A percentile compares a stretch with the other conserved stretches of the same genome.
These are phyloP conservation scores for Drosophila nr. fundita DNA, from an alignment of 2,888 invertebrate genomes.

Conservation along the genomic window DNA sequence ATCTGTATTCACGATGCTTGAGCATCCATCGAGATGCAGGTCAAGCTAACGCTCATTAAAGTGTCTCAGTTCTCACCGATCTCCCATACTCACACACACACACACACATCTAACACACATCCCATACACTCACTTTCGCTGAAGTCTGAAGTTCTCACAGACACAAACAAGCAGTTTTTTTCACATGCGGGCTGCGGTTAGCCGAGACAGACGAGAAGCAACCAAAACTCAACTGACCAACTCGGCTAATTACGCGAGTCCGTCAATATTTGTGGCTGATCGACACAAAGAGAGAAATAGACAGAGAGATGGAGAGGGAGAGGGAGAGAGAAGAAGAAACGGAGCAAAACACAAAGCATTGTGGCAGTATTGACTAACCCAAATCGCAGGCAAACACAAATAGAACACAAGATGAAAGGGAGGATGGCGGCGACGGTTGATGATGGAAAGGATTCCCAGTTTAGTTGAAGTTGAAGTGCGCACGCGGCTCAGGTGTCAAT, in stretches of 20 bases:
- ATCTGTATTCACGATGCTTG: constrained; percentile 13
- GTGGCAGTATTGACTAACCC: constrained; percentile 60
- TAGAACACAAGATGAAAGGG: constrained; percentile 54
- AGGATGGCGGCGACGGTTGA: constrained; percentile 33
- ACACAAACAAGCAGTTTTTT: constrained; percentile 36
- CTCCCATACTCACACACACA: not conserved
- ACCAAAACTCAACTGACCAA: constrained; percentile 10
- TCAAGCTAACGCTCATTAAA: constrained; percentile 25
- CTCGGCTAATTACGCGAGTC: constrained; percentile 58
- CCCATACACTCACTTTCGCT: constrained; percentile 22
- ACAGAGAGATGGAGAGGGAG: not conserved
- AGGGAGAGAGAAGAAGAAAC: constrained; percentile 18
- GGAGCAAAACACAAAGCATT: constrained; percentile 42
- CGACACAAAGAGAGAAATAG: not conserved
- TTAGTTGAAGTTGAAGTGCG: constrained; percentile 58
- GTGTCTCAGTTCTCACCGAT: constrained; percentile 28
- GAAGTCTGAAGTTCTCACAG: constrained; percentile 9
- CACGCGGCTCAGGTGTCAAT: constrained; percentile 75
- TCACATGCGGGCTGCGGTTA: constrained; percentile 71
- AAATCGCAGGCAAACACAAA: constrained; percentile 52
- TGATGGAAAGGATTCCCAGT: constrained; percentile 66
- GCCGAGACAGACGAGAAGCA: constrained; percentile 51
- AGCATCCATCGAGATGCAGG: constrained; percentile 37
- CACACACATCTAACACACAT: constrained; percentile 7
- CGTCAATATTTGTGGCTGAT: constrained; percentile 60